These are phyloP conservation scores for Cryptocheilus praepositus DNA, from an alignment of 2,888 invertebrate species.

Conservation along the genomic window DNA sequence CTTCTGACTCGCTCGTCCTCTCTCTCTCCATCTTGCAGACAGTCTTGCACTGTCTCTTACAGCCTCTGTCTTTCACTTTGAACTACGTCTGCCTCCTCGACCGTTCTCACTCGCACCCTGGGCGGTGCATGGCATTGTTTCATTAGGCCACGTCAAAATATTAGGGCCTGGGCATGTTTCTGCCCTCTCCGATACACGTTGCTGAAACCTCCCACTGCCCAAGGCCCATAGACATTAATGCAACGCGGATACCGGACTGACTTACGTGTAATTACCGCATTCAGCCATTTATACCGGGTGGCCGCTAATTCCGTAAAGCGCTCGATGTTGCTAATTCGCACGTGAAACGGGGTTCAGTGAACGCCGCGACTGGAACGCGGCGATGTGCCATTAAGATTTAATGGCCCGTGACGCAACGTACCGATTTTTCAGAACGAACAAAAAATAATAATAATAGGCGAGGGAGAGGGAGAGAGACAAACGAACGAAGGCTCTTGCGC, in stretches of 20 bases:
- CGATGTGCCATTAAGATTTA: slow-evolving; percentile 1
- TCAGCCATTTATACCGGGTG: slow-evolving; percentile 60
- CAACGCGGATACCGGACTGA: slow-evolving; percentile 56
- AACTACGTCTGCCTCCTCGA: not conserved
- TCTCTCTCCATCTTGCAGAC: slow-evolving; percentile 14
- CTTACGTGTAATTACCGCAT: slow-evolving; percentile 63
- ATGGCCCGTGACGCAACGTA: too few relatives aligned
- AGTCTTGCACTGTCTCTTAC: not conserved
- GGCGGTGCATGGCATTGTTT: slow-evolving; percentile 46
- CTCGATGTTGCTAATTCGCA: slow-evolving; percentile 11
- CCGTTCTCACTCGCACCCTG: slow-evolving; percentile 19
- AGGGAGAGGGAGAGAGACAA: too few relatives aligned
- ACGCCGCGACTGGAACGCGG: slow-evolving; percentile 1
- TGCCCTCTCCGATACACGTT: slow-evolving; percentile 31
- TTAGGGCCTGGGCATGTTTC: slow-evolving; percentile 35
- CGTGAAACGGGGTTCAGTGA: slow-evolving; percentile 11
- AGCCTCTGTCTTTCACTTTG: not conserved
- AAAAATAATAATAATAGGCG: too few relatives aligned
- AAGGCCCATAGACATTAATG: slow-evolving; percentile 55
- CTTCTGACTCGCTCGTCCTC: slow-evolving; percentile 10
- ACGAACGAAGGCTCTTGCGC: too few relatives aligned
- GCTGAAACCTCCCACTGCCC: slow-evolving; percentile 60
- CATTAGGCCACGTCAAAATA: slow-evolving; percentile 50
- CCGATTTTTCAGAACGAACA: too few relatives aligned
- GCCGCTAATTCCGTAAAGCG: slow-evolving; percentile 18